Evolutionary conservation across 2,797 vertebrate species (phyloP), one percentile per base, ranked within the genome.

Genomic region (Anguilla marmorata): DNA sequence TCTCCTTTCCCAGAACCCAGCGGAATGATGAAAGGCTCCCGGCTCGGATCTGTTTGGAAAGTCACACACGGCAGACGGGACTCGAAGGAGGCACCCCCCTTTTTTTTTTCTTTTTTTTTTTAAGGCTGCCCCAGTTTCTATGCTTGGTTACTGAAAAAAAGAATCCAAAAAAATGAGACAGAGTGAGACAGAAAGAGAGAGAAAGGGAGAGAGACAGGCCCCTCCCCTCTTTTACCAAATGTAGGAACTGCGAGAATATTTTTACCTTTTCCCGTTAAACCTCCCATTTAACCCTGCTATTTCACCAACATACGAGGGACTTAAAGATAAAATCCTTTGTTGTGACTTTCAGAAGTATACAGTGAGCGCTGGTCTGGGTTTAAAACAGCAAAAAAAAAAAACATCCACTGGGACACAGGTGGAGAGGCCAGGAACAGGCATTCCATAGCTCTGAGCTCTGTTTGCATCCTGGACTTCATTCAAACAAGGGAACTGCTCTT

Each of bases 341-440:
- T 14, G 66, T 69, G 79, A 54, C 54, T 83, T 30, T 83, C 74
- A 66, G 21, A 58, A 33, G 66, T 30, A 27, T 76, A 74, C 76
- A 83, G 58, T 48, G 33, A 72, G 72, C 33, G 37, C 45, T 66
- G 58, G 6, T 37, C 27, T 82, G 21, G 16, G 80, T 33, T 66
- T 37, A 66, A 54, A 84, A 66, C 41, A 54, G 87, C 56, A 72
- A 30, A 30, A 8, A 72, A 72, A 30, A 72, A 72, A 30, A 72
- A 72, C n/a, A 72, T 7, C 63, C 82, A 66, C 74, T 56, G 41
- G 30, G 76, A 83, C 54, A 60, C 83, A 85, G 87, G 87, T 85
- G 87, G 50, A 27, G 33, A 76, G 63, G 33, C 48, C 27, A 9
- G 14, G n/a, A 85, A 85, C 0, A 69, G 30, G 56, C 41, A 84